These are phyloP conservation scores for Sinocyclocheilus maitianheensis DNA, from an alignment of 2,113 vertebrate genomes.

Conservation along the genomic window DNA sequence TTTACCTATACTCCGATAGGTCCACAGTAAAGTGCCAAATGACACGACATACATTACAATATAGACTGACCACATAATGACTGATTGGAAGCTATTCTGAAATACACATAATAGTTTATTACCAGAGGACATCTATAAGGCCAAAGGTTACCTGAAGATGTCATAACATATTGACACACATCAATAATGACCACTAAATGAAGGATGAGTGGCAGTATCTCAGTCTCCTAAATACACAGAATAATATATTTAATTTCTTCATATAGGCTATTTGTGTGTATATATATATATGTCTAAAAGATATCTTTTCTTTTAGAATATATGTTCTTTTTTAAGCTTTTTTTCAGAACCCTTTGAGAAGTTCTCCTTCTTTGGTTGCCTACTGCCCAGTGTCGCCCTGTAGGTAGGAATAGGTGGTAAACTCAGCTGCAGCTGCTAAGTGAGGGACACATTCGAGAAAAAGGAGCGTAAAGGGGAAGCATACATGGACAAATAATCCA, in stretches of 20 bases:
- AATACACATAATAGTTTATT: conserved; percentile 78
- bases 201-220: conserved; percentile 81
- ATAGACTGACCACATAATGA: conserved; percentile 78
- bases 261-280: conserved; percentile 36
- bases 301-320: conserved; percentile 42
- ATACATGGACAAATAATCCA: conserved; percentile 71
- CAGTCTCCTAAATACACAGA: conserved; percentile 70
- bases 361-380: conserved; percentile 79
- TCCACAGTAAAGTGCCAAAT: conserved; percentile 92
- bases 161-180: conserved; percentile 82
- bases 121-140: conserved; percentile 90
- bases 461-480: conserved; percentile 56
- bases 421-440: conserved; percentile 50
- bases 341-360: conserved; percentile 65
- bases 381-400: conserved; percentile 77
- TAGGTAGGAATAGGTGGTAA: conserved; percentile 64
- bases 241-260: conserved; percentile 61
- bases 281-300: conserved; percentile 21
- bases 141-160: conserved; percentile 95
- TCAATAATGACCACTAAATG: conserved; percentile 77
- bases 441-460: conserved; percentile 70
- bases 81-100: conserved; percentile 74
- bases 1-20: conserved; percentile 91
- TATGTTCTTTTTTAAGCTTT: conserved; percentile 40
- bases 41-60: conserved; percentile 82